These are phyloP conservation scores for Penaeus monodon DNA, from an alignment of 2,888 invertebrate species.

Conservation along the genomic window DNA sequence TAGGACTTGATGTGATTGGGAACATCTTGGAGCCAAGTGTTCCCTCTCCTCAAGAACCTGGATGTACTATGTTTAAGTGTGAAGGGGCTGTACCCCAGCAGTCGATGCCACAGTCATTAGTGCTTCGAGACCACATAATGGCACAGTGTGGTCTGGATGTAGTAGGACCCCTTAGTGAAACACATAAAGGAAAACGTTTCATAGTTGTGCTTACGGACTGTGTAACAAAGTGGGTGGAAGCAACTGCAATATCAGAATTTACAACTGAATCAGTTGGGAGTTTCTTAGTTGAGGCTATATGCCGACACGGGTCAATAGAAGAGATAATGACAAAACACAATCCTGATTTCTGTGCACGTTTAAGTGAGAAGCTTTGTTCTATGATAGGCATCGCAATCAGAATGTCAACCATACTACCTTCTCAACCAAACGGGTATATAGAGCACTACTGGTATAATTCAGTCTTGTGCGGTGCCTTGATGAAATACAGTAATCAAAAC, in stretches of 20 bases:
- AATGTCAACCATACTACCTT: constrained; percentile 30
- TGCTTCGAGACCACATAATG: constrained; percentile 46
- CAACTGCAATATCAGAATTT: constrained; percentile 26
- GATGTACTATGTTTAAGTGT: constrained; percentile 31
- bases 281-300: constrained; percentile 42
- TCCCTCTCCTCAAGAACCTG: constrained; percentile 23
- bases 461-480: constrained; percentile 44
- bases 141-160: constrained; percentile 52
- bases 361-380: constrained; percentile 44
- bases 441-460: constrained; percentile 51
- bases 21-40: constrained; percentile 50
- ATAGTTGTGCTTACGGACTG: constrained; percentile 46
- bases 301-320: constrained; percentile 57
- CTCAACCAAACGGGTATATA: constrained; percentile 43
- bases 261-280: constrained; percentile 45
- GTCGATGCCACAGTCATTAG: constrained; percentile 21
- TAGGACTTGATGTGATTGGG: constrained; percentile 54
- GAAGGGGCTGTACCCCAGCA: constrained; percentile 30
- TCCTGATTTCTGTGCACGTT: constrained; percentile 44
- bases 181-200: constrained; percentile 44
- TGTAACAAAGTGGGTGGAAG: constrained; percentile 54
- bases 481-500: constrained; percentile 41
- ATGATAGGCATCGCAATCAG: constrained; percentile 41
- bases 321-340: constrained; percentile 44
- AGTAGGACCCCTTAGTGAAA: constrained; percentile 51